Percentiles rank a stretch among this genome's conserved stretches.
Evolutionary conservation across 2,113 vertebrate species (phyloP).

Genomic region (Channa maculata): DNA sequence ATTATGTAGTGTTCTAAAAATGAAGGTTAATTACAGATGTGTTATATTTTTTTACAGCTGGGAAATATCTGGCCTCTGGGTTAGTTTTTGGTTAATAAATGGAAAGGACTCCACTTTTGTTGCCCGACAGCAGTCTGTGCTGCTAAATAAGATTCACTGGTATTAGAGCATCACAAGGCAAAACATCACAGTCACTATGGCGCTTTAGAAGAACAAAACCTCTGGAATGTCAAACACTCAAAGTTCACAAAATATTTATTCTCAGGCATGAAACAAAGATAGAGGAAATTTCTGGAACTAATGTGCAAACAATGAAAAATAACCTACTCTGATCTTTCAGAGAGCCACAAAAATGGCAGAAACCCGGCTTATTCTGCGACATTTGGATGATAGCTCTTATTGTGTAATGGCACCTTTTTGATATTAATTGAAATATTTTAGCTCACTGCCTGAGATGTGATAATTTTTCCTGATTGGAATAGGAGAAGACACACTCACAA

Average conservation of each 20-base stretch:
- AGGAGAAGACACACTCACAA: not conserved
- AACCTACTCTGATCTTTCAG: constrained; percentile 12
- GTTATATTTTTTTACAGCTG: constrained; percentile 58
- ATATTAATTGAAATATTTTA: constrained; percentile 49
- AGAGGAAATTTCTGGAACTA: constrained; percentile 18
- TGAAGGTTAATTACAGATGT: constrained; percentile 56
- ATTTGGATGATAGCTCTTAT: constrained; percentile 18
- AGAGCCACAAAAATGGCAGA: constrained; percentile 14
- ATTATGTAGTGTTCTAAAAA: constrained; percentile 32
- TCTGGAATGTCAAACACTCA: constrained; percentile 60
- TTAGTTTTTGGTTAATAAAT: constrained; percentile 64
- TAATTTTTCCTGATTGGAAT: constrained; percentile 41
- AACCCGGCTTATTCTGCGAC: not conserved
- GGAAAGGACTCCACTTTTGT: constrained; percentile 48
- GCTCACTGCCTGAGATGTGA: constrained; percentile 7
- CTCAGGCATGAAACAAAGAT: constrained; percentile 1
- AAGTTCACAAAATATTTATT: constrained; percentile 31
- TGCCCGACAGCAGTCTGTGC: constrained; percentile 40
- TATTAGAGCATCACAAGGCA: constrained; percentile 44
- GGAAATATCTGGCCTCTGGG: constrained; percentile 67
- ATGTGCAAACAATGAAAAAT: constrained; percentile 28
- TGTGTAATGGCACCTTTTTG: not conserved
- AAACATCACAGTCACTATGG: constrained; percentile 43
- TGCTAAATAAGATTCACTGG: constrained; percentile 59
- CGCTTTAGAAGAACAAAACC: constrained; percentile 47